phyloP scores from a whole-genome alignment of 2,888 invertebrate genomes.

The Drosophila helvetica region DNA sequence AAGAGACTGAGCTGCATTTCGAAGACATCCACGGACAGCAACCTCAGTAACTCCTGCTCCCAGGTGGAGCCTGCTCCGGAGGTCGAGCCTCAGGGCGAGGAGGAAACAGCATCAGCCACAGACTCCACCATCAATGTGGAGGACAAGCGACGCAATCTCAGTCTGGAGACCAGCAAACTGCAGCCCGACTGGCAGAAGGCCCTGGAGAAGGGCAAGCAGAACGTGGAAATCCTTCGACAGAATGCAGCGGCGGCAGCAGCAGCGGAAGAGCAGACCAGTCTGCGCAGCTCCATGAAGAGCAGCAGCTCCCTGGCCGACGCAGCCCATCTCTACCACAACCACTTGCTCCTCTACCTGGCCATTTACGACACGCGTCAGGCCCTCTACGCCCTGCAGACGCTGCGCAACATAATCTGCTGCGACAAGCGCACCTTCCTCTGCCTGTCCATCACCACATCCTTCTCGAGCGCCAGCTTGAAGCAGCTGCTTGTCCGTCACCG shows the following conservation, averaged over 20 bases:
- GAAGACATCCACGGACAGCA: conserved; percentile 83
- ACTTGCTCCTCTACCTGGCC: conserved; percentile 92
- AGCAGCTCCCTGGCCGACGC: conserved; percentile 62
- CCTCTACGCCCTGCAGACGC: conserved; percentile 89
- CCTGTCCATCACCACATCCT: conserved; percentile 90
- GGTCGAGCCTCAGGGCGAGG: conserved; percentile 71
- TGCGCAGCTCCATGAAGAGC: conserved; percentile 63
- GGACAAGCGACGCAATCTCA: conserved; percentile 80
- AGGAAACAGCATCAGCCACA: conserved; percentile 70
- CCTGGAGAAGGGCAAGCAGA: conserved; percentile 83
- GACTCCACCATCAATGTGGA: conserved; percentile 81
- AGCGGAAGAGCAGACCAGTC: conserved; percentile 63
- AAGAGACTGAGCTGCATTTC: conserved; percentile 84
- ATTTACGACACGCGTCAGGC: conserved; percentile 90
- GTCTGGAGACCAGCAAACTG: conserved; percentile 76
- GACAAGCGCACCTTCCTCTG: conserved; percentile 90
- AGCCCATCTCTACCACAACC: conserved; percentile 89
- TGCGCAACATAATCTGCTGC: conserved; percentile 89
- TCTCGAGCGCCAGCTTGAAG: conserved; percentile 85
- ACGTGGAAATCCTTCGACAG: conserved; percentile 83
- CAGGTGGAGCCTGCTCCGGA: conserved; percentile 32
- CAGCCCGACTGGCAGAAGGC: conserved; percentile 82
- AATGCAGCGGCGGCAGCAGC: conserved; percentile 71
- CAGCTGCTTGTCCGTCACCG: conserved; percentile 87
- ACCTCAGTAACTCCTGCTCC: conserved; percentile 73